Base-by-base conservation (phyloP, 1,140 invertebrate species). In the Radopholus similis region DNA sequence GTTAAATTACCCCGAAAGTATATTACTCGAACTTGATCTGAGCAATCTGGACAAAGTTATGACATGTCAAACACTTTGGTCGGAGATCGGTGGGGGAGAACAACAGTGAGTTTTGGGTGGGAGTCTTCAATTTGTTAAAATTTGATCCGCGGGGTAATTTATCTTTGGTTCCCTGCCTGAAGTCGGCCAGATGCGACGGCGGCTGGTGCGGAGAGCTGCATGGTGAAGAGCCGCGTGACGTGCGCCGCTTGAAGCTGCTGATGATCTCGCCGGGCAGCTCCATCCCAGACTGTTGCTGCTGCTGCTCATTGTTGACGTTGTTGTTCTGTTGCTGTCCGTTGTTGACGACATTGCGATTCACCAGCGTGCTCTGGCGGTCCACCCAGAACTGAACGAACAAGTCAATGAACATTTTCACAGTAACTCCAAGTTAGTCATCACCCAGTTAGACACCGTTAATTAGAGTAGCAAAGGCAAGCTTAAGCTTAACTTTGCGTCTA, bases 381-480 rank as follows among this genome's bases (percentile, higher is more conserved):
- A 77, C 53, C 73, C 70, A 74, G 34, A 74, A 77, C 56, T 73
- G 13, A 70, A 76, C n/a, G n/a, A n/a, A n/a, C 58, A 62, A 2
- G 3, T 2, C 11, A 64, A n/a, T n/a, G n/a, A n/a, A n/a, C n/a
- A 18, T 56, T 34, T 32, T 56, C 15, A 11, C 32, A 23, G 40
- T 63, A 30, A 1, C 32, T 56, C 38, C 38, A 63, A 63, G 15
- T 15, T 42, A 42, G 21, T 42, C 40, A 42, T 21, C 40, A 15
- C 40, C 40, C 40, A 15, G 15, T n/a, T n/a, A n/a, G n/a, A n/a
- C n/a, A n/a, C n/a, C n/a, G n/a, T n/a, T n/a, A n/a, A n/a, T n/a
- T n/a, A n/a, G n/a, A n/a, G n/a, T n/a, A n/a, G n/a, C n/a, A n/a
- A n/a, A n/a, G n/a, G n/a, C n/a, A n/a, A n/a, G n/a, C n/a, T n/a